Base-by-base conservation (phyloP, 2,113 vertebrate genomes). In the Lepus americanus region DNA sequence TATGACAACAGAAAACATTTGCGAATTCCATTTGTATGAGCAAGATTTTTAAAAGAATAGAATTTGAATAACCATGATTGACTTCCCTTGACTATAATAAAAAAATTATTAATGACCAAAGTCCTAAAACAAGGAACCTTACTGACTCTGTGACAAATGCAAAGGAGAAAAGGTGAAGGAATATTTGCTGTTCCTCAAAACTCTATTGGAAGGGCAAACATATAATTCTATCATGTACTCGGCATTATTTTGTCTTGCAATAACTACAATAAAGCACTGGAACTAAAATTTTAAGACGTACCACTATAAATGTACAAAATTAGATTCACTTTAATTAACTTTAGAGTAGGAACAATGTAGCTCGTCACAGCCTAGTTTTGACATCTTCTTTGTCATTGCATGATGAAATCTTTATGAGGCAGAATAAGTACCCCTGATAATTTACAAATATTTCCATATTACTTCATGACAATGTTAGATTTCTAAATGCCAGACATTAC, bases 401-500 rank as follows among this genome's bases (percentile, higher is more conserved):
- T 73, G 27, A 92, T 93, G 63, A 67, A 89, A 93, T 69, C 5
- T 85, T 95, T 87, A 89, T 77, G 49, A 95, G 59, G 16, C n/a
- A 64, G 4, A 73, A 90, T 87, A 93, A 82, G 13, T 73, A 87
- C 10, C 63, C 55, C 66, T 67, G 36, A 84, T 53, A 84, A 72
- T 85, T 95, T 90, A 36, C 39, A 95, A 96, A 61, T 92, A 94
- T 92, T 92, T 96, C 67, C 39, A 70, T 23, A 86, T 33, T 86
- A 44, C 55, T 95, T 94, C 74, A 87, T 94, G 70, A 93, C 8
- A 96, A 33, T 19, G 81, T 31, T 85, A 72, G 44, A 87, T 89
- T 29, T 11, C 36, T 89, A 89, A 59, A 94, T 89, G 76, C 87
- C 44, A 95, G 9, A 17, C 31, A 25, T 95, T 94, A 87, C 23